Evolutionary conservation across 1,140 invertebrate species (phyloP), one percentile per base, ranked within the genome.

Genomic region (Aphelinus atriplicis): DNA sequence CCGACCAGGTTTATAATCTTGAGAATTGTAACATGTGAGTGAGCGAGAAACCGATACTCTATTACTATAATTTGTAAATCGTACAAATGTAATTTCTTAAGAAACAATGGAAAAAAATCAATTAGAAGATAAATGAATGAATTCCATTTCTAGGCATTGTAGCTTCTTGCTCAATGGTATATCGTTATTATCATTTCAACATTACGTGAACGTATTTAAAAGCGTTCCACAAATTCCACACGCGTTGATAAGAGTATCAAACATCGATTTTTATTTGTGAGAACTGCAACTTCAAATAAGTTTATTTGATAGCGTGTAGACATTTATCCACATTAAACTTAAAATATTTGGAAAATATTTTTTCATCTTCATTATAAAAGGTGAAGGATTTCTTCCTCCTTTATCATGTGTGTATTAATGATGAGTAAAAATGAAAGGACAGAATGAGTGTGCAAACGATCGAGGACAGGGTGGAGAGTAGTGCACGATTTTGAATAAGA

Each of bases 291-390:
- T 66, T 61, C 47, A 45, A 55, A 61, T 56, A 53, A 60, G 45
- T 67, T 7, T 53, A 46, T 73, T 73, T 73, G 66, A 10, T 73
- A 73, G 71, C 71, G 63, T 46, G 50, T 67, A 73, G 71, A 56
- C 64, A 68, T 74, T 62, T 74, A 74, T 62, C 43, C 65, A 56
- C 26, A 43, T 68, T 68, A 7, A 60, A 73, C 56, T 67, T 26
- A 73, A 43, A 60, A 58, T 73, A 43, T 53, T 26, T 2, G 45
- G 42, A 43, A 65, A 43, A 0, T 63, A 73, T 68, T 45, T 68
- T 74, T 68, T 63, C 47, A 51, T 60, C 47, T 60, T 61, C 42
- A 53, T 61, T 66, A 74, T 68, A 63, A 68, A 45, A 26, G 63
- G 47, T 62, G 1, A 55, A 71, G n/a, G 55, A n/a, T 74, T 69